These are phyloP conservation scores for Tetrax tetrax DNA, from an alignment of 2,113 vertebrate species.

Conservation along the genomic window DNA sequence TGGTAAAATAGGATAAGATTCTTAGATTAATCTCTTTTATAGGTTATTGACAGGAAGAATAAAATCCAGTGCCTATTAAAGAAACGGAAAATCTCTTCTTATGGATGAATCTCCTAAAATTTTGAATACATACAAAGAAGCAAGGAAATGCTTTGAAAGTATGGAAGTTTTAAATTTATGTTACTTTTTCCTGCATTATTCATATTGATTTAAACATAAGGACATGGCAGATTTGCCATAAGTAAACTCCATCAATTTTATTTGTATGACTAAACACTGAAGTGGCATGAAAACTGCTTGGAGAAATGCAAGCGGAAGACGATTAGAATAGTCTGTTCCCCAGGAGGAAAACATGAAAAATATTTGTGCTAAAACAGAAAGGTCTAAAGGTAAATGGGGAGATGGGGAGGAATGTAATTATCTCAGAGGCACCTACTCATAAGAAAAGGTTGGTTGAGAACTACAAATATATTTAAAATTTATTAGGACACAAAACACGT, in stretches of 20 bases:
- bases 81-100: neutral
- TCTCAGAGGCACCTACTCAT: neutral
- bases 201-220: neutral
- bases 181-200: neutral
- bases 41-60: neutral
- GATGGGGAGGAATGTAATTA: neutral
- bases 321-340: neutral
- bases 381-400: neutral
- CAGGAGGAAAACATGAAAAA: neutral
- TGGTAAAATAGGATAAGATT: neutral
- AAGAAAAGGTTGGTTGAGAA: neutral
- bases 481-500: neutral
- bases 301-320: neutral
- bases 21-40: neutral
- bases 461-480: neutral
- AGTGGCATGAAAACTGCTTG: neutral
- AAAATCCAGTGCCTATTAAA: neutral
- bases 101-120: neutral
- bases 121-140: neutral
- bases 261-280: neutral
- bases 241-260: neutral
- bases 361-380: neutral
- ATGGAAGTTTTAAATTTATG: neutral
- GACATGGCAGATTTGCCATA: neutral
- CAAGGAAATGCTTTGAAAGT: neutral